Percentiles rank a stretch among this genome's conserved stretches.
phyloP scores from a whole-genome alignment of 2,113 vertebrate species.

The Pelodiscus sinensis region DNA sequence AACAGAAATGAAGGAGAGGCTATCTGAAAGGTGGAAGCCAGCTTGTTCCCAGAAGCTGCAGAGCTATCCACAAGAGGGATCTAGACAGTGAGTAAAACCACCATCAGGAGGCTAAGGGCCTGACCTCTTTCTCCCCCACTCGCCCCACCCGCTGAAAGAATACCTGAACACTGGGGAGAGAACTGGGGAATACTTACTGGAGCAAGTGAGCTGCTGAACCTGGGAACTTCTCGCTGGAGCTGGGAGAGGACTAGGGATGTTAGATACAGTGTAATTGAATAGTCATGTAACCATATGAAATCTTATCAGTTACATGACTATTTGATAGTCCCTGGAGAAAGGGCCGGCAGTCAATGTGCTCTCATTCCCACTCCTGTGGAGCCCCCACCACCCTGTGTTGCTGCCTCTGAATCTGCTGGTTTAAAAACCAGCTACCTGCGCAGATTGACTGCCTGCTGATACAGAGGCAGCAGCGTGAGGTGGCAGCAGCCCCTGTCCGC shows the following conservation, averaged over 20 bases:
- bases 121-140: background rate
- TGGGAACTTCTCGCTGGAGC: background rate
- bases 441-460: too few relatives aligned
- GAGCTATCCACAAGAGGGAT: background rate
- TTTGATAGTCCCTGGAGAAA: too few relatives aligned
- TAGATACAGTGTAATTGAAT: too few relatives aligned
- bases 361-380: too few relatives aligned
- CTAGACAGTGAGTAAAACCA: background rate
- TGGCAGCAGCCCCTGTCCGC: too few relatives aligned
- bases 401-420: too few relatives aligned
- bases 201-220: background rate
- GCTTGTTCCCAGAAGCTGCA: background rate
- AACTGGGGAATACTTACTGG: background rate
- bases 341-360: too few relatives aligned
- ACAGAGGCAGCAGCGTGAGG: too few relatives aligned
- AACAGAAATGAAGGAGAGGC: background rate
- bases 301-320: too few relatives aligned
- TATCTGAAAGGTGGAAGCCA: background rate
- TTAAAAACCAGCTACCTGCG: too few relatives aligned
- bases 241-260: background rate
- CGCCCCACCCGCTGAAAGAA: background rate
- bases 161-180: background rate
- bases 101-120: background rate
- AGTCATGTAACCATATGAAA: too few relatives aligned
- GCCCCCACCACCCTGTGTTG: too few relatives aligned